Percentiles rank a stretch among this genome's conserved stretches.
These are phyloP conservation scores for Hypena proboscidalis DNA, from an alignment of 2,888 invertebrate species.

Conservation along the genomic window DNA sequence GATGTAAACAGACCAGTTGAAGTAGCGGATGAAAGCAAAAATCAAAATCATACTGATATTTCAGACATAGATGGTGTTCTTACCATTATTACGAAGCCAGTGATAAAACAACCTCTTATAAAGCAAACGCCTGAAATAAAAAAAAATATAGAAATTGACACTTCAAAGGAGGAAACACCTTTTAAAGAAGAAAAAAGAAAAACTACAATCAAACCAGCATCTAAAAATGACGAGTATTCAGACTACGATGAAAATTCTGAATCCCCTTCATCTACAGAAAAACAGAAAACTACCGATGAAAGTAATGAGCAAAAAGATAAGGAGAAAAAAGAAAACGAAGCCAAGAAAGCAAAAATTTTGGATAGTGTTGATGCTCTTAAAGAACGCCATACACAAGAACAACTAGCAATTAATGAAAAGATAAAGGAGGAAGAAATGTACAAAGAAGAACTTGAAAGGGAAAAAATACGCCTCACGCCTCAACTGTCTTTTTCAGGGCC, in stretches of 20 bases:
- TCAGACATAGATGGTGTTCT: slow-evolving; percentile 74
- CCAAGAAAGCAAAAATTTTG: slow-evolving; percentile 67
- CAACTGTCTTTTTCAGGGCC: slow-evolving; percentile 31
- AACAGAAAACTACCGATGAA: slow-evolving; percentile 46
- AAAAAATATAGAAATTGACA: slow-evolving; percentile 7
- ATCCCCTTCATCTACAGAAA: slow-evolving; percentile 37
- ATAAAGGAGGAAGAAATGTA: slow-evolving; percentile 70
- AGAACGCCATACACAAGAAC: slow-evolving; percentile 69
- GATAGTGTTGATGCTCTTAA: slow-evolving; percentile 67
- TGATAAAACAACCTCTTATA: slow-evolving; percentile 22
- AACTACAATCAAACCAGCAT: no score
- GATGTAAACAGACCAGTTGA: slow-evolving; percentile 56
- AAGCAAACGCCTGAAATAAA: slow-evolving; percentile 16
- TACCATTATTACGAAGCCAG: slow-evolving; percentile 54
- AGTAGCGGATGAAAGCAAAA: slow-evolving; percentile 29
- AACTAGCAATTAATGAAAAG: slow-evolving; percentile 66
- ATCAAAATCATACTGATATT: slow-evolving; percentile 50
- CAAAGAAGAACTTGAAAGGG: slow-evolving; percentile 65
- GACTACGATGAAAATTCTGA: slow-evolving; percentile 54
- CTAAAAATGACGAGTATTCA: slow-evolving; percentile 47
- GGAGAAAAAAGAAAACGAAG: slow-evolving; percentile 65
- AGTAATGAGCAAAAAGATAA: no score
- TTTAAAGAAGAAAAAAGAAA: slow-evolving; percentile 7
- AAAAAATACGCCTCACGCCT: no score
- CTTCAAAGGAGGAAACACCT: background rate